Evolutionary conservation across 2,888 invertebrate species (phyloP).

Genomic region (Heliconius hortense): DNA sequence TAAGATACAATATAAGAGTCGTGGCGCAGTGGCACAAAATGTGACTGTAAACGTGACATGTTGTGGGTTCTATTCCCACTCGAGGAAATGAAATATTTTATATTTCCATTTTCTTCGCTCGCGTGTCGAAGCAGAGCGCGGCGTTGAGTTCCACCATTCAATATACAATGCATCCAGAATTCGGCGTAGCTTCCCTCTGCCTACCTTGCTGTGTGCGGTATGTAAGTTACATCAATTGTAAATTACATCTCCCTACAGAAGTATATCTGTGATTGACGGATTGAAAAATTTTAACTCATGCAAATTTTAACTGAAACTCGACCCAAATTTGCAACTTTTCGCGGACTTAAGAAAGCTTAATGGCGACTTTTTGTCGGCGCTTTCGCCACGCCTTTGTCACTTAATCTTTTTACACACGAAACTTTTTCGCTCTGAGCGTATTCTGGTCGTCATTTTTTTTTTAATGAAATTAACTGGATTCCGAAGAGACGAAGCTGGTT

Average conservation of each 20-base stretch:
- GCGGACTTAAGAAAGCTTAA: conserved; percentile 38
- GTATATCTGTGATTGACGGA: conserved; percentile 9
- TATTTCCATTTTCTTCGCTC: no score
- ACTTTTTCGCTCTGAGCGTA: conserved; percentile 38
- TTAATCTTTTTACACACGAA: conserved; percentile 43
- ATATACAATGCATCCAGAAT: no score
- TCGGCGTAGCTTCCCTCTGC: no score
- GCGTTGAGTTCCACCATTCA: no score
- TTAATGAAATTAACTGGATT: conserved; percentile 31
- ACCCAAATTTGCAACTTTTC: conserved; percentile 35
- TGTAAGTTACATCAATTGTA: neutral
- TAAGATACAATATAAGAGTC: no score
- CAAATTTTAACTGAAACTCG: conserved; percentile 37
- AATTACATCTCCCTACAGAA: neutral
- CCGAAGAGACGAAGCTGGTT: neutral
- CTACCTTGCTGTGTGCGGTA: no score
- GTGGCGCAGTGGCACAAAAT: no score
- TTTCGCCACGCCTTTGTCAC: conserved; percentile 41
- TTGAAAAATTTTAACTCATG: conserved; percentile 24
- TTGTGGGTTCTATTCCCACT: no score
- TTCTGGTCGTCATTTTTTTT: conserved; percentile 33
- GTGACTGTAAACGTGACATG: no score
- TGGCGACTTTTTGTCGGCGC: conserved; percentile 41
- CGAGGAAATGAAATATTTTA: no score
- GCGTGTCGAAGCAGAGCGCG: no score